Base-by-base conservation (phyloP, 2,113 vertebrate species). In the Aleadryas rufinucha region DNA sequence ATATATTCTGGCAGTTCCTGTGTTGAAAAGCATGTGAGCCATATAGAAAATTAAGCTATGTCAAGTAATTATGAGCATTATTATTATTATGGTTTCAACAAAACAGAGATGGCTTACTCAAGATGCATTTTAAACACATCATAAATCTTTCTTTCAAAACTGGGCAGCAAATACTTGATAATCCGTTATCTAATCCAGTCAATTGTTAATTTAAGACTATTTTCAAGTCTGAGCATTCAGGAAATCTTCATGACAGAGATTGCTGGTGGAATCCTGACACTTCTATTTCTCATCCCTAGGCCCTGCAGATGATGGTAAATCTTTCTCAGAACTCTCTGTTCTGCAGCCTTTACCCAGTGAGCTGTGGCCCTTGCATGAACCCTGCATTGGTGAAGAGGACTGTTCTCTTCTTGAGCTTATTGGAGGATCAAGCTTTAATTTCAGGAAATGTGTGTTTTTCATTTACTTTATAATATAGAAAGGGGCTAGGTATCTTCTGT, bases 381-480 rank as follows among this genome's bases (percentile, higher is more conserved):
- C 22, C 30, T 0, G 0, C 16, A 21, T 26, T 16, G 6, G 16
- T 65, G 75, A 65, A 93, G 22, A 65, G 10, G 16, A 76, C 16
- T 94, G 28, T 89, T 71, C 65, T 56, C 35, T 87, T 21, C 2
- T 35, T 39, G 16, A 63, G 37, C 9, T 89, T 92, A 69, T 13
- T 94, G 70, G 15, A 94, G 59, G 42, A 83, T 93, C 59, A 74
- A 74, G 68, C 70, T 83, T 85, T 87, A 87, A 88, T 93, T 91
- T 94, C 42, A 63, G 50, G 66, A 90, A 86, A 59, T 23, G 20
- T 54, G 53, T 80, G 56, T 1, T 80, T 92, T 95, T 74, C 31
- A 76, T 69, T 86, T 88, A 28, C 60, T 95, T 92, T 54, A 42
- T 91, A 33, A 69, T 63, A 80, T 23, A 37, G n/a, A 76, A 91